Evolutionary conservation across 2,113 vertebrate species (phyloP), one percentile per base, ranked within the genome.

Genomic region (Colinus virginianus): DNA sequence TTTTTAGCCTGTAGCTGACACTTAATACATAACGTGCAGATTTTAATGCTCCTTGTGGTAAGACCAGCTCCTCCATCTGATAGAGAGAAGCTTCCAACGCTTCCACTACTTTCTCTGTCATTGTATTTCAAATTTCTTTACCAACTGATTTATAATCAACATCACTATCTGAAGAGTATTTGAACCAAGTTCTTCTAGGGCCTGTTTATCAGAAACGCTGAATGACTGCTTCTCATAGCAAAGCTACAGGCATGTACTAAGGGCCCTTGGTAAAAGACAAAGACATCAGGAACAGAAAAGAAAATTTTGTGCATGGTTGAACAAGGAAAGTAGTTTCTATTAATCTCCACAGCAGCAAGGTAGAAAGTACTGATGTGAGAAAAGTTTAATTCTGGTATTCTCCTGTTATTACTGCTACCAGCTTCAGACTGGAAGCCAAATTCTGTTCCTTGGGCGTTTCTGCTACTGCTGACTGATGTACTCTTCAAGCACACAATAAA

Each of bases 141-240:
- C 38, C 5, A 9, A 67, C 13, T 0, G 1, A 59, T 51, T 75
- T n/a, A 56, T 0, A 2, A 53, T 89, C 77, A 38, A 1, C 21
- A 80, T 74, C 42, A 74, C 28, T 62, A 49, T 46, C 13, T 26
- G 17, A 38, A 28, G 40, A 51, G 13, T 59, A 67, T 20, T 38
- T 58, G n/a, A 77, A 69, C 18, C 15, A 70, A 82, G 25, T n/a
- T 93, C 32, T 26, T 84, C 64, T 46, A 76, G 18, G 15, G 40
- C 6, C 53, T 66, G 2, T 26, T 79, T 77, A 94, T 89, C 48
- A 86, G 49, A 43, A 85, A 48, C 7, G 15, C 3, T 21, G 46
- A 87, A 19, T 55, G 67, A 6, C 23, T 58, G 38, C n/a, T 53
- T 46, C 59, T 82, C 12, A 82, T 11, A 71, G 32, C 21, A 77